Evolutionary conservation across 2,113 vertebrate species (phyloP).

Genomic region (Gymnarchus niloticus): DNA sequence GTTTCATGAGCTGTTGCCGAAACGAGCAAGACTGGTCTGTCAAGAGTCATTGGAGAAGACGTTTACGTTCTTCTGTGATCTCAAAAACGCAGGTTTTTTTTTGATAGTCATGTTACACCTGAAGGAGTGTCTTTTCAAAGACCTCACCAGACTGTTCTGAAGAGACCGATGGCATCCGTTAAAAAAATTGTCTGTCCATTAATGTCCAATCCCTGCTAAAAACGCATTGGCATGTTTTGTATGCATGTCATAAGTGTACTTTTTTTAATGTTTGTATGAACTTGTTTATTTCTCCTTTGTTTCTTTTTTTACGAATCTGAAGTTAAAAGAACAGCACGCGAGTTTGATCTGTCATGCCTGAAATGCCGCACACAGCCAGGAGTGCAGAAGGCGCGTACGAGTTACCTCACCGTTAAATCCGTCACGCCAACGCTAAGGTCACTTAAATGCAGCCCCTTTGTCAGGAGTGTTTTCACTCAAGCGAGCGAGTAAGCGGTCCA

Average conservation of each 20-base stretch:
- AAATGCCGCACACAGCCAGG: background rate
- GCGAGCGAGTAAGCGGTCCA: background rate
- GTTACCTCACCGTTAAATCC: constrained; percentile 40
- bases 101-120: background rate
- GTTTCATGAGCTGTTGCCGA: background rate
- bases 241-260: background rate
- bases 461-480: background rate
- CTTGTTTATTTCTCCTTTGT: background rate
- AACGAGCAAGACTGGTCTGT: background rate
- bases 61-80: background rate
- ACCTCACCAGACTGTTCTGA: background rate
- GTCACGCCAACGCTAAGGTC: background rate
- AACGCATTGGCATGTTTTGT: background rate
- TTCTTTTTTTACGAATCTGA: background rate
- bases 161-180: background rate
- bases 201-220: background rate
- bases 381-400: constrained; percentile 20
- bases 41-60: background rate
- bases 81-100: background rate
- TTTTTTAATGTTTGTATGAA: background rate
- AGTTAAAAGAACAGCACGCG: background rate
- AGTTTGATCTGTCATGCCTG: background rate
- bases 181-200: background rate
- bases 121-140: background rate
- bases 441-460: no score